Percentiles rank a stretch among this genome's conserved stretches.
These are phyloP conservation scores for Merops nubicus DNA, from an alignment of 2,113 vertebrate species.

Conservation along the genomic window DNA sequence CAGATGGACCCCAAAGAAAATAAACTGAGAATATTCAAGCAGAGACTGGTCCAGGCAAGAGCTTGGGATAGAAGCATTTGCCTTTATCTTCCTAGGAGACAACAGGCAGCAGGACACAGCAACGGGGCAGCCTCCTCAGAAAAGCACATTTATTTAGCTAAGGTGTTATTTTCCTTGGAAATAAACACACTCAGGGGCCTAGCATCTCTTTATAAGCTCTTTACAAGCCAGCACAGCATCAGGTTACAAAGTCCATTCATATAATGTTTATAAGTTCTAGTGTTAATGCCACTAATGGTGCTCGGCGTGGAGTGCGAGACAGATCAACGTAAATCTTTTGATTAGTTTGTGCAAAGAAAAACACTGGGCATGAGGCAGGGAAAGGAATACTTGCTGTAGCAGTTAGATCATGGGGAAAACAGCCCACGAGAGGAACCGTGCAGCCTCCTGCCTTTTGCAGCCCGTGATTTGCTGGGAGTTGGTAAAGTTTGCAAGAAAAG, in stretches of 20 bases:
- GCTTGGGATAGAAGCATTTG: background rate
- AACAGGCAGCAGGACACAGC: background rate
- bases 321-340: slow-evolving; percentile 18
- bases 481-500: background rate
- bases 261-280: slow-evolving; percentile 25
- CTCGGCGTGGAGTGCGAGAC: background rate
- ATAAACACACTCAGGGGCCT: slow-evolving; percentile 39
- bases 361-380: background rate
- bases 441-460: background rate
- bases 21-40: background rate
- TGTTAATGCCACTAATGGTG: slow-evolving; percentile 36
- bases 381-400: background rate
- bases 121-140: background rate
- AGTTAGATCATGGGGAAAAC: background rate
- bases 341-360: slow-evolving; percentile 4
- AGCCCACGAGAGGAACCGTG: background rate
- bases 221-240: slow-evolving; percentile 44
- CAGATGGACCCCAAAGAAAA: background rate
- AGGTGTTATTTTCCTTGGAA: slow-evolving; percentile 51
- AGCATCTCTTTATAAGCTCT: slow-evolving; percentile 45
- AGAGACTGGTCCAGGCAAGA: background rate
- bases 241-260: slow-evolving; percentile 23
- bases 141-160: slow-evolving; percentile 42
- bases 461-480: background rate
- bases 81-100: background rate